These are phyloP conservation scores for Anastatus disparis DNA, from an alignment of 1,140 invertebrate genomes.

Conservation along the genomic window DNA sequence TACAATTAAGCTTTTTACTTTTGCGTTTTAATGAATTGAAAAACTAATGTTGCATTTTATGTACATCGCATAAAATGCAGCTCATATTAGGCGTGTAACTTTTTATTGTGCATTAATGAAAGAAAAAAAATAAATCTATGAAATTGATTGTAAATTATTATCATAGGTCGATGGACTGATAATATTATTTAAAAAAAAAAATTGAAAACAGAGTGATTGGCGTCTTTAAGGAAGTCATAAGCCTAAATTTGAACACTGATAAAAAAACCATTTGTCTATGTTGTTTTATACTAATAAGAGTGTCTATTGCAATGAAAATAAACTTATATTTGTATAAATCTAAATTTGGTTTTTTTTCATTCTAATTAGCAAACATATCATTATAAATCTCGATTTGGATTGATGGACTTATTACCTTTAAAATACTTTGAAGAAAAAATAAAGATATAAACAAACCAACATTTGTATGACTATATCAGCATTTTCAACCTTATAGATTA, in stretches of 20 bases:
- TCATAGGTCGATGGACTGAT: conserved; percentile 28
- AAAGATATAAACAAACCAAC: no score
- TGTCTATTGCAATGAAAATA: conserved; percentile 67
- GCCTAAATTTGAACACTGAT: conserved; percentile 20
- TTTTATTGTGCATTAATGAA: conserved; percentile 41
- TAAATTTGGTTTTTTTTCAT: no score
- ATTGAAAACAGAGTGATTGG: conserved; percentile 24
- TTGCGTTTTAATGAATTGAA: no score
- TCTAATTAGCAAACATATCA: no score
- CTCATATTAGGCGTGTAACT: conserved; percentile 30
- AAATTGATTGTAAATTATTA: conserved; percentile 33
- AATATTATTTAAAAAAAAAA: conserved; percentile 39
- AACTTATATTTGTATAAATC: conserved; percentile 66
- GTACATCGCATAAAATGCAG: conserved; percentile 29
- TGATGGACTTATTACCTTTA: no score
- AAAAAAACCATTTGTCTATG: conserved; percentile 33
- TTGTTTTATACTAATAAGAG: conserved; percentile 50
- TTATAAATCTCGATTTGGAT: no score
- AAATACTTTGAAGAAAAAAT: no score
- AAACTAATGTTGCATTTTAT: no score
- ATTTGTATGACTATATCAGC: no score
- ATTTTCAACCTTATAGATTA: no score
- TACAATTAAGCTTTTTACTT: no score
- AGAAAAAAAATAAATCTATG: no score
- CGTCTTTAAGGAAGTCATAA: conserved; percentile 23